Evolutionary conservation across 2,888 invertebrate genomes (phyloP).

Genomic region (Pantelozetes paolii): DNA sequence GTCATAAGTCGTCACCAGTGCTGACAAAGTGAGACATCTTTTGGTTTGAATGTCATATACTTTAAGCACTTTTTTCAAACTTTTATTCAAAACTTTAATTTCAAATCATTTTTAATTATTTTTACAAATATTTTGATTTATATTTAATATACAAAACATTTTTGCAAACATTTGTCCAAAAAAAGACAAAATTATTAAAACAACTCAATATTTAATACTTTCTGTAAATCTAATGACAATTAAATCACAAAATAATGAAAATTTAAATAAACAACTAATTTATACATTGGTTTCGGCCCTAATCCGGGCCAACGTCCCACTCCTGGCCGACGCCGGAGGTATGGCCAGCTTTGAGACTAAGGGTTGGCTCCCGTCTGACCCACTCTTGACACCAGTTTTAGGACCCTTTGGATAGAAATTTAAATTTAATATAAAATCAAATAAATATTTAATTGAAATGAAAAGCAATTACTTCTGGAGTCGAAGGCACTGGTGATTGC

Average conservation of each 20-base stretch:
- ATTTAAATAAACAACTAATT: neutral
- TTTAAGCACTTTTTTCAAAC: neutral
- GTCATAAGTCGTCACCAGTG: too few relatives aligned
- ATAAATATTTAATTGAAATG: neutral
- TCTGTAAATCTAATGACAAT: too few relatives aligned
- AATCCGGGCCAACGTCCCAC: neutral
- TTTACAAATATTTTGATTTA: neutral
- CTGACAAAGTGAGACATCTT: neutral
- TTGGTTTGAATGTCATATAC: neutral
- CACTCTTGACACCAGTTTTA: conserved; percentile 1
- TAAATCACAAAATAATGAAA: conserved; percentile 8
- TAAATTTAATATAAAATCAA: neutral
- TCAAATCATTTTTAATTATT: too few relatives aligned
- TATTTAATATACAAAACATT: neutral
- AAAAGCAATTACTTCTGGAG: conserved; percentile 1
- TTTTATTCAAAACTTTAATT: neutral
- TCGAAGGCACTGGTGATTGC: conserved; percentile 26
- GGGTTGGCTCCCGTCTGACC: neutral
- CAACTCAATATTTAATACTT: too few relatives aligned
- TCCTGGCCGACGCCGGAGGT: conserved; percentile 27
- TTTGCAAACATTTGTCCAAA: neutral
- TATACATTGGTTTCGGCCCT: conserved; percentile 34
- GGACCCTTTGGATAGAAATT: neutral
- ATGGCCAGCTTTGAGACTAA: conserved; percentile 36
- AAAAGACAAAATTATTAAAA: neutral